Base-by-base conservation (phyloP, 2,113 vertebrate genomes). In the Conger conger region DNA sequence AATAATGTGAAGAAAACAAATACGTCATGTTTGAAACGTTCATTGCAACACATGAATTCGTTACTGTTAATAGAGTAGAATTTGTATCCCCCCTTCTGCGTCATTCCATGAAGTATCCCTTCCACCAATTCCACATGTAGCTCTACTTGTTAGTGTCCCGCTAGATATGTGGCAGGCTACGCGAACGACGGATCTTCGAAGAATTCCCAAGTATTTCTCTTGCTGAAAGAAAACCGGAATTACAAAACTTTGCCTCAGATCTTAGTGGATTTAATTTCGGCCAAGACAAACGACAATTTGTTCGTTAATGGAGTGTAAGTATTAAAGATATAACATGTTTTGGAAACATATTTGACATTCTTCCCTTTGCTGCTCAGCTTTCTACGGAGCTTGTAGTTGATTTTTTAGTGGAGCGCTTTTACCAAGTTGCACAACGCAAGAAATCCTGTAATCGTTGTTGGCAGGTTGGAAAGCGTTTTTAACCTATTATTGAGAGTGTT, bases 111-210 rank as follows among this genome's bases (percentile, higher is more conserved):
- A 86, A 77, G 85, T 85, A 82, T 86, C 83, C 87, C 88, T 45
- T 79, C 86, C 87, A 81, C 37, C 57, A 79, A n/a, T 90, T 86
- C 88, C 93, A 92, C 93, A 93, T 93, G 93, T 93, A 90, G 90
- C 89, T 85, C 91, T 50, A 45, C 79, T 90, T 82, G 87, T 84
- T 86, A 20, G 54, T 16, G 87, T 83, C 88, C 88, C 83, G 60
- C 83, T 86, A 91, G 89, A 91, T 63, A 87, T 87, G 91, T 86
- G 88, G 89, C 37, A 88, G 42, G 1, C 18, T 84, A 68, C 79
- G 76, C 84, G 83, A 73, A 85, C 87, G 84, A 84, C n/a, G 37
- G 16, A 4, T 18, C 53, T 38, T 57, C 36, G 45, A 53, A 35
- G 45, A 54, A 81, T 57, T 81, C 36, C 13, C 45, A 36, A 81